Evolutionary conservation across 1,140 invertebrate species (phyloP).

Genomic region (Tetramorium parvispinum): DNA sequence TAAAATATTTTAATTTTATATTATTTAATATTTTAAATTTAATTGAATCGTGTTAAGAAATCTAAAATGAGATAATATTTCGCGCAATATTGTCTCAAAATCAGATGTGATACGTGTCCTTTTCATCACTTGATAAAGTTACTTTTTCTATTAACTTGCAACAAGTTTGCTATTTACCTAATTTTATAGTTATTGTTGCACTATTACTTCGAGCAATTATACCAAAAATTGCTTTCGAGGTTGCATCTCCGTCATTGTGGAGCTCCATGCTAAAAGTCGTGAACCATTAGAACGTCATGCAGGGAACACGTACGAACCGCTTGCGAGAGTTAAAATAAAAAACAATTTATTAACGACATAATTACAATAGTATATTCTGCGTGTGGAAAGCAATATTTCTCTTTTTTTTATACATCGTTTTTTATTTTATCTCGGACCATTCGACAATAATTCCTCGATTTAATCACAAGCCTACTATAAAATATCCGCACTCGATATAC

Average conservation of each 20-base stretch:
- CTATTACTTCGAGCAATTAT: constrained; percentile 13
- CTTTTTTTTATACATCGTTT: constrained; percentile 80
- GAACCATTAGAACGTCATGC: not conserved
- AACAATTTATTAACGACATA: constrained; percentile 85
- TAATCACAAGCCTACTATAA: constrained; percentile 80
- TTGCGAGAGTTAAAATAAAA: constrained; percentile 78
- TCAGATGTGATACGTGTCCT: not conserved
- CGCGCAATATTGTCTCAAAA: not conserved
- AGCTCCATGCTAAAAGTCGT: not conserved
- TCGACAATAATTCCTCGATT: constrained; percentile 76
- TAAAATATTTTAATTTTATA: not conserved
- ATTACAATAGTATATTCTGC: constrained; percentile 83
- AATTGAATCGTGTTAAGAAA: not conserved
- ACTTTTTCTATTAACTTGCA: not conserved
- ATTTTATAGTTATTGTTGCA: not conserved
- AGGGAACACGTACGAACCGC: not conserved
- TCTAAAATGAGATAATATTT: not conserved
- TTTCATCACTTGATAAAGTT: not conserved
- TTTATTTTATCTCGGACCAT: constrained; percentile 66
- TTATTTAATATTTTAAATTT: not conserved
- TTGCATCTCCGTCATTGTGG: not conserved
- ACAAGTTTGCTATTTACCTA: not conserved
- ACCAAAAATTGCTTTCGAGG: not conserved
- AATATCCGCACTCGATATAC: constrained; percentile 73
- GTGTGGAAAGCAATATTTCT: constrained; percentile 81